These are phyloP conservation scores for Anadara kagoshimensis DNA, from an alignment of 1,140 invertebrate genomes.

Conservation along the genomic window DNA sequence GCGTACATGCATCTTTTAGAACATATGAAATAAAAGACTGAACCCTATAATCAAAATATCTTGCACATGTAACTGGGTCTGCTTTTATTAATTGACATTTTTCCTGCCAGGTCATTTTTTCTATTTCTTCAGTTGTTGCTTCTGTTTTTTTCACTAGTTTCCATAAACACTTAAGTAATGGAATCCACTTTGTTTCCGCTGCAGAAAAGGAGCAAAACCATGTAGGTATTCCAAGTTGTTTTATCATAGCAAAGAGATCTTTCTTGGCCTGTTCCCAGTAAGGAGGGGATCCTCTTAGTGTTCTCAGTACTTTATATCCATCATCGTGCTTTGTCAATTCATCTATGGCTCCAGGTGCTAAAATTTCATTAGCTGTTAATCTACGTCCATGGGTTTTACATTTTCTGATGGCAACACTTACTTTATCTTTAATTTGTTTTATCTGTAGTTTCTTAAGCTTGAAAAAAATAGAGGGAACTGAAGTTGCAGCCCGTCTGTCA, in stretches of 20 bases:
- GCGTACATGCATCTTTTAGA: not conserved
- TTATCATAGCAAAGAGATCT: conserved; percentile 46
- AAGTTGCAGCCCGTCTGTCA: conserved; percentile 9
- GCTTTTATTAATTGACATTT: conserved; percentile 32
- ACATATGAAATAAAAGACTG: conserved; percentile 25
- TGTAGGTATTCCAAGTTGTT: conserved; percentile 44
- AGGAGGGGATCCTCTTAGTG: conserved; percentile 26
- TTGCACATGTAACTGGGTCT: conserved; percentile 43
- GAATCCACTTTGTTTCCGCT: conserved; percentile 30
- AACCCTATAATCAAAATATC: conserved; percentile 37
- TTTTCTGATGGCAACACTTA: conserved; percentile 7
- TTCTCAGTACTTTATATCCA: conserved; percentile 33
- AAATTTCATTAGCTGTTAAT: conserved; percentile 20
- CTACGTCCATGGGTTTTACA: conserved; percentile 1
- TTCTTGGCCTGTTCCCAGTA: conserved; percentile 28
- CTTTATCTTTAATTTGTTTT: conserved; percentile 10
- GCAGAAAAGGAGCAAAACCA: too few species aligned
- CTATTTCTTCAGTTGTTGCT: conserved; percentile 27
- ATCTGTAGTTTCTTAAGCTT: conserved; percentile 16
- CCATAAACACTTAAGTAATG: conserved; percentile 29
- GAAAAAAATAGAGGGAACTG: conserved; percentile 10
- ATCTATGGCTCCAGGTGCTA: conserved; percentile 3
- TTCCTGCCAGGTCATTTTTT: conserved; percentile 34
- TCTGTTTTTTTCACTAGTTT: conserved; percentile 23
- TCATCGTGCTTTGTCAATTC: conserved; percentile 31